Evolutionary conservation across 2,113 vertebrate species (phyloP).

Genomic region (Prochilodus magdalenae): DNA sequence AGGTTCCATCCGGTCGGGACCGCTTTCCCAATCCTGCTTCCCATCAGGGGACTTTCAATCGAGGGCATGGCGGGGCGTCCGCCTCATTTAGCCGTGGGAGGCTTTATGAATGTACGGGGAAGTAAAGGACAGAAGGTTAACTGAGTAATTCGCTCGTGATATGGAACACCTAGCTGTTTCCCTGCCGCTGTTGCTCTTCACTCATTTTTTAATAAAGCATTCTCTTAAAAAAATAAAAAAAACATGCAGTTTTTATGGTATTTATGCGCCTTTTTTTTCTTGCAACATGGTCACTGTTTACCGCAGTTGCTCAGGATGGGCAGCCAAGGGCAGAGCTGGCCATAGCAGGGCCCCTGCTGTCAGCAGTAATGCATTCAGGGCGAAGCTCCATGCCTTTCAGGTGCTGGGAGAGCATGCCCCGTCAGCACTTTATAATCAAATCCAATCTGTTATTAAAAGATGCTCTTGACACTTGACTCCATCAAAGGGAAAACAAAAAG

Average conservation of each 20-base stretch:
- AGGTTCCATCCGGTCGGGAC: constrained; percentile 13
- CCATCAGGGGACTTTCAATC: constrained; percentile 70
- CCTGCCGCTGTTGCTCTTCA: constrained; percentile 57
- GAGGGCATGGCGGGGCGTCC: constrained; percentile 60
- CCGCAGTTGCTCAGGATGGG: constrained; percentile 58
- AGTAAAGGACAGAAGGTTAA: constrained; percentile 75
- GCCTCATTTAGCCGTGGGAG: constrained; percentile 73
- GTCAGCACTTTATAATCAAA: constrained; percentile 83
- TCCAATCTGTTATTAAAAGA: constrained; percentile 82
- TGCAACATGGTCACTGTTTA: constrained; percentile 52
- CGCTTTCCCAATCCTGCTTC: constrained; percentile 59
- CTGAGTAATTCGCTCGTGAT: constrained; percentile 68
- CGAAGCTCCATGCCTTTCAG: constrained; percentile 73
- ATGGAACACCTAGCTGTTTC: constrained; percentile 52
- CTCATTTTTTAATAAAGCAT: constrained; percentile 40
- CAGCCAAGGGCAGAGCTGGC: constrained; percentile 75
- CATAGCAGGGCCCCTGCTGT: constrained; percentile 64
- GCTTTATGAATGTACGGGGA: constrained; percentile 52
- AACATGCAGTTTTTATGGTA: neutral
- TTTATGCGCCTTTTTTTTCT: constrained; percentile 49
- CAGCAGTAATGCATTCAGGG: constrained; percentile 81
- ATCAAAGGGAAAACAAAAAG: constrained; percentile 72
- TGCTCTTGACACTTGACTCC: constrained; percentile 81
- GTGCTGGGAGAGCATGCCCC: constrained; percentile 65
- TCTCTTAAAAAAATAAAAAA: constrained; percentile 24